These are phyloP conservation scores for Clanis bilineata DNA, from an alignment of 2,888 invertebrate genomes.

Conservation along the genomic window DNA sequence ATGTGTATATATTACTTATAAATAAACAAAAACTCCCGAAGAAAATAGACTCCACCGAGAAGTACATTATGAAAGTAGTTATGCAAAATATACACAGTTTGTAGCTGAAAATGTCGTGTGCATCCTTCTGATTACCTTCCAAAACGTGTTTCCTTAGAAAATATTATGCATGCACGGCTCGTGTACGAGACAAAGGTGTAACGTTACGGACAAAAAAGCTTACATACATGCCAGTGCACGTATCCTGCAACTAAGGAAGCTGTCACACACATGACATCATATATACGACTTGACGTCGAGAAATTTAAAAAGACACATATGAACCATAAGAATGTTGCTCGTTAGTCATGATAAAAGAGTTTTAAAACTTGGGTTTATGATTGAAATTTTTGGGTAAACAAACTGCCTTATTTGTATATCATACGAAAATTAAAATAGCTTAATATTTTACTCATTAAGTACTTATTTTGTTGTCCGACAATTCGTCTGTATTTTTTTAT, in stretches of 20 bases:
- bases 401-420: too few species aligned
- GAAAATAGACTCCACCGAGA: neutral
- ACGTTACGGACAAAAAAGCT: conserved; percentile 35
- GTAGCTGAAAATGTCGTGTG: conserved; percentile 10
- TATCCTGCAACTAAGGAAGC: conserved; percentile 24
- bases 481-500: too few species aligned
- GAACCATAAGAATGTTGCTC: neutral
- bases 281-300: neutral
- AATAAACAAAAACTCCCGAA: neutral
- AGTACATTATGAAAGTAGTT: neutral
- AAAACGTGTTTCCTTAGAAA: conserved; percentile 17
- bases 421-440: too few species aligned
- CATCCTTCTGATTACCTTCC: conserved; percentile 18
- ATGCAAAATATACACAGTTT: neutral
- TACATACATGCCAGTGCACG: conserved; percentile 31
- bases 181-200: conserved; percentile 36
- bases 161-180: conserved; percentile 30
- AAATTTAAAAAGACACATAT: neutral
- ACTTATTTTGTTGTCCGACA: too few species aligned
- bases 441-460: too few species aligned
- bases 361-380: too few species aligned
- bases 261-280: conserved; percentile 6
- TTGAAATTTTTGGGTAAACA: too few species aligned
- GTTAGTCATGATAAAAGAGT: neutral
- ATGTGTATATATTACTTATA: too few species aligned